Evolutionary conservation across 2,113 vertebrate species (phyloP).

Genomic region (Cervus canadensis): DNA sequence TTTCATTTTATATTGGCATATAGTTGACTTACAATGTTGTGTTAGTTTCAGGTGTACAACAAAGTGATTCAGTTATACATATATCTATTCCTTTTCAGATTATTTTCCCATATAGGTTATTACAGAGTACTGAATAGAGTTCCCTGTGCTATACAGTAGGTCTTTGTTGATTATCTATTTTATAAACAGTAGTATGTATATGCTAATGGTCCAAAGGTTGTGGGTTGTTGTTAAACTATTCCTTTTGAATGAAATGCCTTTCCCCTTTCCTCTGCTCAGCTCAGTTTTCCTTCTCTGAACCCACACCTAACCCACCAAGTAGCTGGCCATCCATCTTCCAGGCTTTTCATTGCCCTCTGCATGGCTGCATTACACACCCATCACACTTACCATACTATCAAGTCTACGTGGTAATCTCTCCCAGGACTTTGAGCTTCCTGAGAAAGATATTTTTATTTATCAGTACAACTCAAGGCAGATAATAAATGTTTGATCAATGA

Average conservation of each 20-base stretch:
- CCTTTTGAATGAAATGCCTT: background rate
- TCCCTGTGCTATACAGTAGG: background rate
- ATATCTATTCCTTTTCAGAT: background rate
- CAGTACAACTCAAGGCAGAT: background rate
- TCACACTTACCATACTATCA: background rate
- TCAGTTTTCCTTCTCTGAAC: background rate
- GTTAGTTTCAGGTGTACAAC: background rate
- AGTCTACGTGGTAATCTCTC: background rate
- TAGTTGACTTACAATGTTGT: background rate
- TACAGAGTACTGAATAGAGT: background rate
- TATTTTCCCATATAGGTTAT: background rate
- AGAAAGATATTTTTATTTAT: background rate
- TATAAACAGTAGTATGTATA: background rate
- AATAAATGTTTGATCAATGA: background rate
- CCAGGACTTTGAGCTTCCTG: slow-evolving; percentile 23
- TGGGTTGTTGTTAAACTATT: background rate
- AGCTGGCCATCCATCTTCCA: background rate
- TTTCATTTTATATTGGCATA: background rate
- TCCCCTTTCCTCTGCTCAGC: background rate
- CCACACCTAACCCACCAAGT: background rate
- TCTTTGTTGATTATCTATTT: background rate
- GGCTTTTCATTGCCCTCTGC: background rate
- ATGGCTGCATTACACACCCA: background rate
- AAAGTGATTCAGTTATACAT: background rate
- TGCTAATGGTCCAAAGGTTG: background rate